Base-by-base conservation (phyloP, 2,797 vertebrate species). In the Gallirallus australis region DNA sequence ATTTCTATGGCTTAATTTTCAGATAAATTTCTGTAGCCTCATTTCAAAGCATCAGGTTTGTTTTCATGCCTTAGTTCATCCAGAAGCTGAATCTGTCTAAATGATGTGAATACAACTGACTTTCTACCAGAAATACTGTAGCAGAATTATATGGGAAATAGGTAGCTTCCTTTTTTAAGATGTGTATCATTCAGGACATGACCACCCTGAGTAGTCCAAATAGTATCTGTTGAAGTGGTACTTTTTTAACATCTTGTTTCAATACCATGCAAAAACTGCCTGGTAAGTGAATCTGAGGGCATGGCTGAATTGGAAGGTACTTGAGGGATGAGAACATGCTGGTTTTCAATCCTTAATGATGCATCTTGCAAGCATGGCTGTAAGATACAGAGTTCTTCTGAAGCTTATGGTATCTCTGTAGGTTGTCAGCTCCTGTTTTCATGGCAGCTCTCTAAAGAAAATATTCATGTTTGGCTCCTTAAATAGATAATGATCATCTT, bases 121-220 rank as follows among this genome's bases (percentile, higher is more conserved):
- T 45, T 70, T 73, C 52, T 37, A 40, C 53, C 21, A 81, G 52
- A 47, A 54, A 50, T 31, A 2, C 8, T 56, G 27, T 27, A 14
- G 11, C 25, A 33, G 30, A 56, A 33, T 63, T 35, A 11, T 12
- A 4, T 27, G 35, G 72, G 40, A 52, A 52, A 50, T 31, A 12
- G 20, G 17, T 30, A 8, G 28, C 27, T 86, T 64, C 16, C 5
- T 30, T 50, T 57, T 33, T 28, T 11, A 9, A 40, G 3, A 4
- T 47, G 42, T 33, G 2, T 0, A 0, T 73, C n/a, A 13, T 48
- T 47, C 14, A 2, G 6, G 28, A 14, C 12, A 9, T 27, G 25
- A 60, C 11, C 2, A 0, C n/a, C 5, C 17, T 31, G 31, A 2
- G 6, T 56, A 31, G 23, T 39, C 31, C 18, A 28, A 19, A 35